Base-by-base conservation (phyloP, 2,888 invertebrate species). In the Tanytarsus gracilentus region DNA sequence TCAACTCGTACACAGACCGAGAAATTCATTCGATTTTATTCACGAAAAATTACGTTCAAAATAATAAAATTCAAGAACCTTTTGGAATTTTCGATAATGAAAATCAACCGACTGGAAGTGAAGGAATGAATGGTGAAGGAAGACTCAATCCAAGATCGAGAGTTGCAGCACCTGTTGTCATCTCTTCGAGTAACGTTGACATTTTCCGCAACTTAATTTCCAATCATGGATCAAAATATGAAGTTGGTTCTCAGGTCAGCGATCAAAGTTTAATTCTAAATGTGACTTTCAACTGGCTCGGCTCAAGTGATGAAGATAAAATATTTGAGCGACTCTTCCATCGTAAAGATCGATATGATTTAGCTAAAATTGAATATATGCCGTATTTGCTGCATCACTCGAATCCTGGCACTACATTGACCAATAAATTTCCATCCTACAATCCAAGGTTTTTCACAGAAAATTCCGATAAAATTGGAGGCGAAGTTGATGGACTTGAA, bases 191-290 rank as follows among this genome's bases (percentile, higher is more conserved):
- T 68, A 97, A 98, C 70, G 84, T 96, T 1, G 81, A 85, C 48
- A 80, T 98, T 2, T 91, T 81, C 66, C 79, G 97, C 62, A 99
- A 99, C 72, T 90, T 93, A 62, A 82, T 98, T 36, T 84, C 89
- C 62, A 98, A 99, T 73, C 86, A 86, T 1, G 85, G 86, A 64
- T 94, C 97, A 0, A 81, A 83, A 60, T 96, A 94, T 70, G 98
- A 99, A 76, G 85, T 99, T 50, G 95, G 95, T 0, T 95, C 96
- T 0, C 97, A 98, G 68, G 78, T 97, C 16, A 86, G 88, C 68
- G 95, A 97, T 70, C 97, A 96, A 70, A 94, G 95, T 68, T 87
- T 90, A 76, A 77, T 82, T 16, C 85, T 99, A n/a, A 91, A 96
- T 70, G 96, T 94, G 65, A 88, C 92, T 0, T 89, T 82, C 69